Evolutionary conservation across 2,113 vertebrate species (phyloP), one percentile per base, ranked within the genome.

Genomic region (Clarias magur): DNA sequence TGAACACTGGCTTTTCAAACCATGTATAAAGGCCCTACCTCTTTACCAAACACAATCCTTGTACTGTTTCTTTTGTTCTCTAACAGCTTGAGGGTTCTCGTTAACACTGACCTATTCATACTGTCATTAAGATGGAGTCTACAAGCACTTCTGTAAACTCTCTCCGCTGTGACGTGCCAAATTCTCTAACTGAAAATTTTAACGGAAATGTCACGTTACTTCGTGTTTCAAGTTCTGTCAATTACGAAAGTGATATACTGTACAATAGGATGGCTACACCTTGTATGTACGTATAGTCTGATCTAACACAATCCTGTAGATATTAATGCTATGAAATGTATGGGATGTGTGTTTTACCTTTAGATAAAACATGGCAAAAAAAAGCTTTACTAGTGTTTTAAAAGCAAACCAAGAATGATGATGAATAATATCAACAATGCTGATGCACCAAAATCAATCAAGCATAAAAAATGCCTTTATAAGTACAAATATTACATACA

Each of bases 401-500:
- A 19, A 70, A 70, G 16, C 30, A 70, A 34, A 70, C 15, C 27
- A 12, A 10, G 4, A 6, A 70, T 34, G 15, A 72, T 72, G 8
- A 13, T 25, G 38, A 53, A 38, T 38, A 48, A 42, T 6, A 42
- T 7, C 48, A 48, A 48, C 48, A 48, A 48, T 48, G 4, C 48
- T 25, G 72, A 75, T 75, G 72, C 68, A 75, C 23, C 25, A 54
- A 23, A 48, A 53, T 73, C 38, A 73, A 12, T 42, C 38, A 54
- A 54, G 27, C 25, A 7, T 79, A 1, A 56, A 56, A 79, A 27
- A 27, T n/a, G 48, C 23, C 27, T 70, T 4, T 54, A 83, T 17
- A 25, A 9, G 63, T 42, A 42, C 17, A 88, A 19, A 85, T 38
- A 54, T 38, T 75, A 17, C 62, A 80, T n/a, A 82, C 38, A 80